Conservation (phyloP, 1,140 invertebrate genomes). For the Homarus americanus region DNA sequence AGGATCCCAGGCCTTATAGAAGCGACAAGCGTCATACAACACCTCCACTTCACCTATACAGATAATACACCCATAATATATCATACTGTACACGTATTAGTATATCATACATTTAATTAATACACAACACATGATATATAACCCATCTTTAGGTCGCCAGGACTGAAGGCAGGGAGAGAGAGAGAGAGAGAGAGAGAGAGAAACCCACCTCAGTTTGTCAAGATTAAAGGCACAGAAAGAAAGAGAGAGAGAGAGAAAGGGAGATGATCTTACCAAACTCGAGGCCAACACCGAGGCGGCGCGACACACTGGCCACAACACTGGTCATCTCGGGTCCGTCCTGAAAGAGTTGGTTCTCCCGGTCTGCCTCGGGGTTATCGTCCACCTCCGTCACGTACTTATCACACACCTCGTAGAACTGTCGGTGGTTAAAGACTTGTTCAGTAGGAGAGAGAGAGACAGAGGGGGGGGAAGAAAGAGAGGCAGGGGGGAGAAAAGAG, state of each 20-base stretch:
- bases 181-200: no score
- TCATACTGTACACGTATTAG: background rate
- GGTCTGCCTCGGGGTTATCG: conserved; percentile 41
- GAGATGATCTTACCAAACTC: background rate
- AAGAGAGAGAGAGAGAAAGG: no score
- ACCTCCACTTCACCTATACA: background rate
- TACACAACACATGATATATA: no score
- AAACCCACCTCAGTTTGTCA: background rate
- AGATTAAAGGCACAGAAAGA: background rate
- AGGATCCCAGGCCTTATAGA: conserved; percentile 50
- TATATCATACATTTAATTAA: no score
- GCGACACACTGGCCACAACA: conserved; percentile 1
- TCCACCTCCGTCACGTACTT: conserved; percentile 37
- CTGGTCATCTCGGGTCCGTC: background rate
- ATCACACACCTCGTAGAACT: conserved; percentile 45
- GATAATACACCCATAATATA: background rate
- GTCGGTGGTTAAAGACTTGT: no score
- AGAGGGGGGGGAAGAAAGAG: background rate
- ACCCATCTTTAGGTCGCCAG: no score
- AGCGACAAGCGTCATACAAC: conserved; percentile 50
- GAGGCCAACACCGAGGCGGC: background rate
- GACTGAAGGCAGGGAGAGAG: no score
- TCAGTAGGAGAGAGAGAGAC: background rate
- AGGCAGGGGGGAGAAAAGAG: no score
- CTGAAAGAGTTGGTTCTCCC: conserved; percentile 10